Evolutionary conservation across 2,113 vertebrate species (phyloP).

Genomic region (Ranitomeya variabilis): DNA sequence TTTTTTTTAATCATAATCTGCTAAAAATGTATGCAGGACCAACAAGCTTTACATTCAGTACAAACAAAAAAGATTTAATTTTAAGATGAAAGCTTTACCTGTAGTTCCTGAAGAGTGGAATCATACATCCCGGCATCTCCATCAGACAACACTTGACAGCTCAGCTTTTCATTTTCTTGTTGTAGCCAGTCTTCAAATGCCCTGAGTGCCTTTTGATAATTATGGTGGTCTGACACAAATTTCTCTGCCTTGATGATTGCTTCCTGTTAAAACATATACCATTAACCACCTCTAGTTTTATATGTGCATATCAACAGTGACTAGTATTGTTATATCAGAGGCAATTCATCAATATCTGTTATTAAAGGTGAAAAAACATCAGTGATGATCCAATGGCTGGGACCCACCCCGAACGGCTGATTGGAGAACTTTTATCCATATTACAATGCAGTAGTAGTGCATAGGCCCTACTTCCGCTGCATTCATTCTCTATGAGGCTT

Average conservation of each 20-base stretch:
- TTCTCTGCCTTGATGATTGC: conserved; percentile 84
- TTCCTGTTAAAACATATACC: conserved; percentile 70
- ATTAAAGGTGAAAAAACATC: too few relatives aligned
- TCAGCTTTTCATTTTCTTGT: conserved; percentile 85
- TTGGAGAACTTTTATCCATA: too few relatives aligned
- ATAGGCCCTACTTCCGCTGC: too few relatives aligned
- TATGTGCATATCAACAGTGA: neutral
- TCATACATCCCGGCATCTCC: conserved; percentile 82
- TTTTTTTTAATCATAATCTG: too few relatives aligned
- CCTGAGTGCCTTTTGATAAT: conserved; percentile 89
- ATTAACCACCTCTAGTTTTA: neutral
- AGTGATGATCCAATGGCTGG: too few relatives aligned
- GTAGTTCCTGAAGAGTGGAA: conserved; percentile 79
- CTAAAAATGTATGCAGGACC: too few relatives aligned
- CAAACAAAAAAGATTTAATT: neutral
- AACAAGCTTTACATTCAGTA: neutral
- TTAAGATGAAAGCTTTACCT: conserved; percentile 72
- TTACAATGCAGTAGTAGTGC: too few relatives aligned
- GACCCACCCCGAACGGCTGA: too few relatives aligned
- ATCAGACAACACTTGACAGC: conserved; percentile 76
- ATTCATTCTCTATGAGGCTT: too few relatives aligned
- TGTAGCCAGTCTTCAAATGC: conserved; percentile 92
- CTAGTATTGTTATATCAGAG: too few relatives aligned
- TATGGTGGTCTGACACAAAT: conserved; percentile 85
- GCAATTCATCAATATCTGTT: too few relatives aligned